Percentiles rank a stretch among this genome's conserved stretches.
Evolutionary conservation across 2,888 invertebrate species (phyloP).

Genomic region (Acrobasis suavella): DNA sequence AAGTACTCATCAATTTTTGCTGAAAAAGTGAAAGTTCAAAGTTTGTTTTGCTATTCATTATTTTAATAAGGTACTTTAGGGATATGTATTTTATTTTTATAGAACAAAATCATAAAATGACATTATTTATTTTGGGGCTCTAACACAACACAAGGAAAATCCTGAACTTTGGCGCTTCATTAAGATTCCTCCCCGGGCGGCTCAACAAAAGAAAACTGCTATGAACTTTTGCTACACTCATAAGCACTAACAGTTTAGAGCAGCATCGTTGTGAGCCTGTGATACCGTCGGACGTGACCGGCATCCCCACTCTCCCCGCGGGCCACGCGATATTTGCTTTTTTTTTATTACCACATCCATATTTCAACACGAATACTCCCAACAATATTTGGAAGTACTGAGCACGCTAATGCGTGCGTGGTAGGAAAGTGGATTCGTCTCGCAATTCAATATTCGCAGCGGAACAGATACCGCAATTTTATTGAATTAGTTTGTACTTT

Average conservation of each 20-base stretch:
- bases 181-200: conserved; percentile 38
- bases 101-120: not conserved
- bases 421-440: conserved; percentile 62
- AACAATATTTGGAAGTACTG: conserved; percentile 72
- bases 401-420: conserved; percentile 73
- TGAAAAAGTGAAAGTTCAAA: too few relatives aligned
- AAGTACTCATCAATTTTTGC: too few relatives aligned
- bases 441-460: conserved; percentile 55
- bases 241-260: conserved; percentile 52
- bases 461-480: conserved; percentile 39
- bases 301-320: conserved; percentile 52
- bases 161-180: conserved; percentile 26
- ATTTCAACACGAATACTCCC: conserved; percentile 72
- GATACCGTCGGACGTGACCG: conserved; percentile 62
- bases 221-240: conserved; percentile 47
- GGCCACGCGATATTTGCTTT: conserved; percentile 70
- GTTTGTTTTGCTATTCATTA: too few relatives aligned
- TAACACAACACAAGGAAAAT: conserved; percentile 10
- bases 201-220: conserved; percentile 44
- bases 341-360: conserved; percentile 76
- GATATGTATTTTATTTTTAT: too few relatives aligned
- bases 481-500: conserved; percentile 51
- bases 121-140: not conserved
- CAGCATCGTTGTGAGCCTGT: conserved; percentile 40
- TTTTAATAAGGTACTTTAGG: too few relatives aligned